phyloP scores from a whole-genome alignment of 1,140 invertebrate species.

The Eumaeus atala region DNA sequence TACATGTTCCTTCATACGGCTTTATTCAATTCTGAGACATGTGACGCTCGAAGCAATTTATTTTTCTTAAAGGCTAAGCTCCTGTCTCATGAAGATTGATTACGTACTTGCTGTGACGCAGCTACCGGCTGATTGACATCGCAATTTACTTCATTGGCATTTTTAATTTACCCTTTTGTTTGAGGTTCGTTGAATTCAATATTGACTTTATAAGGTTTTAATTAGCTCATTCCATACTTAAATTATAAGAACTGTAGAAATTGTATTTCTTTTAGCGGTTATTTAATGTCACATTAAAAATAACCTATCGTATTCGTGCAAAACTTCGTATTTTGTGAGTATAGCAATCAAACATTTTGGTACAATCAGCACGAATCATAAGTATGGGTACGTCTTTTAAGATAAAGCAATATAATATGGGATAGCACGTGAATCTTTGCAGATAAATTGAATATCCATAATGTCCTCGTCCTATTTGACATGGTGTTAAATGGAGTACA shows the following conservation, averaged over 20 bases:
- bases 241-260: background rate
- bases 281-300: no score
- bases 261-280: no score
- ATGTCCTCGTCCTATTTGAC: no score
- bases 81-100: conserved; percentile 59
- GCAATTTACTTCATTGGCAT: conserved; percentile 59
- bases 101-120: conserved; percentile 35
- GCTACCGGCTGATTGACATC: conserved; percentile 47
- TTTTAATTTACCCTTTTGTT: conserved; percentile 51
- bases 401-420: no score
- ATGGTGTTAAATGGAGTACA: no score
- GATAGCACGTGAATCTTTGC: no score
- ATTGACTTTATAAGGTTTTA: conserved; percentile 10
- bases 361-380: no score
- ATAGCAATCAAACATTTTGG: no score
- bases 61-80: conserved; percentile 54
- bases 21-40: conserved; percentile 13
- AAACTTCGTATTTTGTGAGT: no score
- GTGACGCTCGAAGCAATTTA: conserved; percentile 38
- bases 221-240: background rate
- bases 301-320: no score
- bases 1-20: conserved; percentile 6
- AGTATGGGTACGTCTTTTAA: no score
- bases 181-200: conserved; percentile 10
- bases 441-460: no score